Evolutionary conservation across 2,113 vertebrate genomes (phyloP).

Genomic region (Emydura subglobosa): DNA sequence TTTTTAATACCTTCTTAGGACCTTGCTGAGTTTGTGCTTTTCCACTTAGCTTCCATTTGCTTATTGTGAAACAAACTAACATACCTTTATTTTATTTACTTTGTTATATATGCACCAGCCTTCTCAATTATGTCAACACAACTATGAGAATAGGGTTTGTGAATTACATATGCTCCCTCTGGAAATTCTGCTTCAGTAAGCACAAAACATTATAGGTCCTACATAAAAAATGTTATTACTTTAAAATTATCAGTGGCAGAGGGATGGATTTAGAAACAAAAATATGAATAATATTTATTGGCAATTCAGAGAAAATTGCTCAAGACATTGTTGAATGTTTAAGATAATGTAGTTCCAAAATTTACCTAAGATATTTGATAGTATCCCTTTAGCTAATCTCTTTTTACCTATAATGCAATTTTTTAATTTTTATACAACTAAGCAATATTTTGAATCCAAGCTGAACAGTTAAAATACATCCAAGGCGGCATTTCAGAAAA

Average conservation of each 20-base stretch:
- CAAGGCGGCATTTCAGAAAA: neutral
- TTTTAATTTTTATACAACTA: neutral
- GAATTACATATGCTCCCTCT: neutral
- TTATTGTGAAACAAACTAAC: neutral
- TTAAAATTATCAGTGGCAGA: neutral
- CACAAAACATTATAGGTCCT: neutral
- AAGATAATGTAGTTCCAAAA: neutral
- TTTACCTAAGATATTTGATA: neutral
- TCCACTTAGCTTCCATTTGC: neutral
- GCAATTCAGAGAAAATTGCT: neutral
- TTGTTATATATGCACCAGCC: neutral
- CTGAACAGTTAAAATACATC: neutral
- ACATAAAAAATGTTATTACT: neutral
- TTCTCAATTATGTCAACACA: conserved; percentile 9
- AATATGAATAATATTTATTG: neutral
- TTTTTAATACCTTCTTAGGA: rapidly evolving
- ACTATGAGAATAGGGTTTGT: neutral
- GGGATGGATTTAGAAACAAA: neutral
- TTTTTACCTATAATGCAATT: neutral
- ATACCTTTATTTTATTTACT: neutral
- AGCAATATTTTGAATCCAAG: neutral
- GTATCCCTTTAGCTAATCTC: neutral
- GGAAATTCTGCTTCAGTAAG: conserved; percentile 7
- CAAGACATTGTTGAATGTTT: neutral
- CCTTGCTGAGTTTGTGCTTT: rapidly evolving